Base-by-base conservation (phyloP, 2,113 vertebrate genomes). In the Rutilus rutilus region DNA sequence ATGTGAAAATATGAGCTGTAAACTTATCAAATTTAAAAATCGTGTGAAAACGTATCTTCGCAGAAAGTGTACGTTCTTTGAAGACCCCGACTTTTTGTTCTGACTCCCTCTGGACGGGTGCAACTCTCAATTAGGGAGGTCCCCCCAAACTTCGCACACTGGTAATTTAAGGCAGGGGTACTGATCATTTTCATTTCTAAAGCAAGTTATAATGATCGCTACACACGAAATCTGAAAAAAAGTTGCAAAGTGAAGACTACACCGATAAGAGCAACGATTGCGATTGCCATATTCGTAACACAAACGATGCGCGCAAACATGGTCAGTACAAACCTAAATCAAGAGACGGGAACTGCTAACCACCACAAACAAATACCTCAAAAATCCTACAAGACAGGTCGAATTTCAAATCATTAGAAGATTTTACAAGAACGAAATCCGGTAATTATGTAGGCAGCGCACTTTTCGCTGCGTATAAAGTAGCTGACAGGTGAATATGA, bases 401-500 rank as follows among this genome's bases (percentile, higher is more conserved):
- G 7, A 7, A 50, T 30, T 33, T 27, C 45, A 30, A 79, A 45
- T 45, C 12, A 2, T 10, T 9, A 45, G 4, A 59, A 47, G 42
- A 57, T 25, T 42, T 64, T 80, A 11, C 15, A 47, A 6, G 27
- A 64, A 19, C 17, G 7, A 47, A 7, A 21, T 2, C 8, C 7
- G 5, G 2, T 27, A 19, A 10, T 64, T n/a, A 11, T 45, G 36
- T 62, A 7, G 33, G 3, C 30, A 64, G 59, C 42, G 64, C 80
- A 69, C 80, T 82, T 82, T 69, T 23, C 62, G 60, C 9, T 10
- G 27, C 10, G 12, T 9, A 1, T 60, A 6, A 25, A 54, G 21
- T 45, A 64, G 2, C 71, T 83, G 47, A 76, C 23, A 83, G 30
- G 81, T 69, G 62, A 71, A 42, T n/a, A 42, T 17, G 27, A 33